These are phyloP conservation scores for Arctopsyche grandis DNA, from an alignment of 1,140 invertebrate genomes.

Conservation along the genomic window DNA sequence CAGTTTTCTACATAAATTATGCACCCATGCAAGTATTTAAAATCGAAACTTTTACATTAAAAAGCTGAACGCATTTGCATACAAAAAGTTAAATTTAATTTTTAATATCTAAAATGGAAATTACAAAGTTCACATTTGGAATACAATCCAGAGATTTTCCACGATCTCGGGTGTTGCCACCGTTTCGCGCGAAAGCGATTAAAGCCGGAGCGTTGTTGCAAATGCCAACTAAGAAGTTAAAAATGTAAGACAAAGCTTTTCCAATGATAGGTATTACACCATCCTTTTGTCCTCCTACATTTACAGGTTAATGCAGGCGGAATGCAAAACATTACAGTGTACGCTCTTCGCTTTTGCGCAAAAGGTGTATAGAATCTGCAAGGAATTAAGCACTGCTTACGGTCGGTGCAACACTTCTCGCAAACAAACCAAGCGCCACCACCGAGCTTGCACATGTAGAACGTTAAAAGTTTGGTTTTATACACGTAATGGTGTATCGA, in stretches of 20 bases:
- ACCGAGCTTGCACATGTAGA: neutral
- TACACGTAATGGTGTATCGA: too few relatives aligned
- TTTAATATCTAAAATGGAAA: neutral
- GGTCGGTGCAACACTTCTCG: neutral
- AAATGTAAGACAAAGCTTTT: slow-evolving; percentile 37
- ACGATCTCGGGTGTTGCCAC: neutral
- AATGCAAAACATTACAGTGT: slow-evolving; percentile 41
- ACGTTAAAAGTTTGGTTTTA: too few relatives aligned
- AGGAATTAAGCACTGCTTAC: slow-evolving; percentile 35
- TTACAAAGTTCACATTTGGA: neutral
- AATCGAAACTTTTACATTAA: too few relatives aligned
- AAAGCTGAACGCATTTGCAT: too few relatives aligned
- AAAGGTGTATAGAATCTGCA: slow-evolving; percentile 29
- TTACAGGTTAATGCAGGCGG: slow-evolving; percentile 35
- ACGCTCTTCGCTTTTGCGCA: neutral
- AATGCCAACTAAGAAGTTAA: slow-evolving; percentile 37
- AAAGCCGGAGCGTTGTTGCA: neutral
- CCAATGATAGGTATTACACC: slow-evolving; percentile 24
- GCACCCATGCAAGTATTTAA: too few relatives aligned
- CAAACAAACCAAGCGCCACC: neutral
- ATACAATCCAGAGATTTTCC: neutral
- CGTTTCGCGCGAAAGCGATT: slow-evolving; percentile 1
- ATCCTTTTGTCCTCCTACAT: slow-evolving; percentile 14
- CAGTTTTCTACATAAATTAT: too few relatives aligned
- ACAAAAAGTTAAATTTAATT: too few relatives aligned